Conservation (phyloP, 2,888 invertebrate species). For the Leucoptera coffeella region DNA sequence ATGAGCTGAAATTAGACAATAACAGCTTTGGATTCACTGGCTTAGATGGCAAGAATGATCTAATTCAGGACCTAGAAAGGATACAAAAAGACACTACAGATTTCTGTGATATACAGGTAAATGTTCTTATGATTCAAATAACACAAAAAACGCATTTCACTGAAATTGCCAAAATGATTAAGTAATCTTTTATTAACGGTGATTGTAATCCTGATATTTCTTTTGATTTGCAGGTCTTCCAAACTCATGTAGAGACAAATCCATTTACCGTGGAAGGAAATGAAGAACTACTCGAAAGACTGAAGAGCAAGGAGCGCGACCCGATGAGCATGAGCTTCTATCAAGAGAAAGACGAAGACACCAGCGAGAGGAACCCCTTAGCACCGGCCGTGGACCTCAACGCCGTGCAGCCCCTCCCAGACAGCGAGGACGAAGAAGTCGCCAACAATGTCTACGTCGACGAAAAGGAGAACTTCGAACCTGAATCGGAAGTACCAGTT, state of each 20-base stretch:
- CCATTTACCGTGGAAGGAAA: slow-evolving; percentile 35
- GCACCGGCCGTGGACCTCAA: slow-evolving; percentile 50
- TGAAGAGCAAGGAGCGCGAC: slow-evolving; percentile 53
- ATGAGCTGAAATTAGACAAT: slow-evolving; percentile 32
- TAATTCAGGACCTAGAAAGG: slow-evolving; percentile 55
- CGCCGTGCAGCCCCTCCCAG: slow-evolving; percentile 52
- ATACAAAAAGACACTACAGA: slow-evolving; percentile 56
- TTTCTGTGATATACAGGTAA: slow-evolving; percentile 45
- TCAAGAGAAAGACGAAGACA: slow-evolving; percentile 54
- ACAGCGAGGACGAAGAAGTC: slow-evolving; percentile 42
- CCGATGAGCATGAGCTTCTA: slow-evolving; percentile 63
- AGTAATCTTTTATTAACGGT: too few relatives aligned
- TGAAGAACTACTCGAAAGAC: slow-evolving; percentile 41
- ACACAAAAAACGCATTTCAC: too few relatives aligned
- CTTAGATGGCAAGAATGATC: slow-evolving; percentile 27
- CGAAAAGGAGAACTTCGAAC: slow-evolving; percentile 21
- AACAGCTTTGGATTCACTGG: slow-evolving; percentile 41
- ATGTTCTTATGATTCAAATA: not conserved
- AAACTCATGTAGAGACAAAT: slow-evolving; percentile 37
- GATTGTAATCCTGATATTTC: not conserved
- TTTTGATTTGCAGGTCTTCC: slow-evolving; percentile 25
- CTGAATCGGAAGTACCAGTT: slow-evolving; percentile 13
- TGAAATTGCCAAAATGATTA: too few relatives aligned
- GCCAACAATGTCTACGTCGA: slow-evolving; percentile 18
- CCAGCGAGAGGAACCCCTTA: slow-evolving; percentile 38